Percentiles rank a stretch among this genome's conserved stretches.
Evolutionary conservation across 2,797 vertebrate genomes (phyloP).

Genomic region (Tapera naevia): DNA sequence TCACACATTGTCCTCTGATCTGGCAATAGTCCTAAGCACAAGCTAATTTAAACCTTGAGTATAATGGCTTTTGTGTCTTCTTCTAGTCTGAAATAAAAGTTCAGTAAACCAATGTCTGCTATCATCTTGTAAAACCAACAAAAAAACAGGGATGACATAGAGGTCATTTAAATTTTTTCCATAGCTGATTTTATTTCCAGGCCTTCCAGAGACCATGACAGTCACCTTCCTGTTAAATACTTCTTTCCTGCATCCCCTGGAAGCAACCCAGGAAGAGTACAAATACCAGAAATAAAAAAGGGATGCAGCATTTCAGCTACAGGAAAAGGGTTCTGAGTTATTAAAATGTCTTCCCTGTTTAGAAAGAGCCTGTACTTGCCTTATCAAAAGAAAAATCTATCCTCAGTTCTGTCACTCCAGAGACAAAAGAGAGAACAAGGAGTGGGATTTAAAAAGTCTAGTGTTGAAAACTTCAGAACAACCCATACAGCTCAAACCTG

Average conservation of each 20-base stretch:
- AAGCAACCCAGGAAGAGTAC: background rate
- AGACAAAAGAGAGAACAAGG: background rate
- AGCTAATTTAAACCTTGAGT: conserved; percentile 39
- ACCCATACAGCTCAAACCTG: background rate
- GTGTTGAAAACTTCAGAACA: background rate
- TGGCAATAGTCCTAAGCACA: conserved; percentile 5
- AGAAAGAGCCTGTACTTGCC: background rate
- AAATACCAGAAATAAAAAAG: background rate
- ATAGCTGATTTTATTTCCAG: background rate
- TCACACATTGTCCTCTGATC: background rate
- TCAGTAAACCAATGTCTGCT: background rate
- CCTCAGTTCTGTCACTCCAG: background rate
- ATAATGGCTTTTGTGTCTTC: conserved; percentile 11
- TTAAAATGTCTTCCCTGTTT: background rate
- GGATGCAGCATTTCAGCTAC: background rate
- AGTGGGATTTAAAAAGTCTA: background rate
- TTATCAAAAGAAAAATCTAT: background rate
- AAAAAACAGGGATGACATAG: background rate
- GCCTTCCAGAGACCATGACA: background rate
- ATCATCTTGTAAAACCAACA: conserved; percentile 17
- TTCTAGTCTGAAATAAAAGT: conserved; percentile 10
- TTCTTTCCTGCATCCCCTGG: background rate
- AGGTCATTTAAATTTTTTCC: background rate
- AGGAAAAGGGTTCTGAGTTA: background rate
- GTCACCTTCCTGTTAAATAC: background rate